Base-by-base conservation (phyloP, 2,888 invertebrate species). In the Dasysyrphus tricinctus region DNA sequence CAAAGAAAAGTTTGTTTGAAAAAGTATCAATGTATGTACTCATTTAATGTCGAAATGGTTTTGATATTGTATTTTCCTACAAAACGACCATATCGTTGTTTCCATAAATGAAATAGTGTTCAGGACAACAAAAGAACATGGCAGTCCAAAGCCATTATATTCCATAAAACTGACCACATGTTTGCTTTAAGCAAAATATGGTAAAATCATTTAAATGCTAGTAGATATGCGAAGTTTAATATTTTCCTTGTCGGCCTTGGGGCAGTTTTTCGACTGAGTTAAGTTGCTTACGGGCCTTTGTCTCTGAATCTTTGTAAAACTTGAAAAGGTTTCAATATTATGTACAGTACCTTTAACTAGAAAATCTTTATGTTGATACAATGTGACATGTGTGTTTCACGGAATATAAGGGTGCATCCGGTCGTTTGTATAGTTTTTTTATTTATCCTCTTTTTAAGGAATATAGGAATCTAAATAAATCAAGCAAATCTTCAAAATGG, bases 131-230 rank as follows among this genome's bases (percentile, higher is more conserved):
- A 34, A 67, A 49, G 19, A 14, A 67, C 67, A 49, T 42, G 14
- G 14, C 14, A 49, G 67, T 67, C 19, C 11, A 7, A 19, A 34
- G 42, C 47, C 47, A 49, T 34, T 32, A 67, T 65, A 19, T 67
- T 67, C 37, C 65, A 65, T 47, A 47, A 47, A 47, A 47, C n/a
- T 49, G 67, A 49, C 67, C 67, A 67, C 67, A 67, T 67, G 67
- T 67, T 67, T 67, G 67, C 67, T 67, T 67, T 49, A 49, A 67
- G 67, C 49, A 49, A 42, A 49, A 49, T 61, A 61, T 44, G 49
- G 49, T 37, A 49, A 37, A 67, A 67, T 49, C 67, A 49, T 67
- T 67, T 67, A 67, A 67, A 42, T 65, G 3, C 44, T 47, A 14
- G 9, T 9, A 29, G 4, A 0, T 29, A 34, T 56, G 11, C 16